phyloP scores from a whole-genome alignment of 2,113 vertebrate genomes.

The Phalacrocorax carbo region DNA sequence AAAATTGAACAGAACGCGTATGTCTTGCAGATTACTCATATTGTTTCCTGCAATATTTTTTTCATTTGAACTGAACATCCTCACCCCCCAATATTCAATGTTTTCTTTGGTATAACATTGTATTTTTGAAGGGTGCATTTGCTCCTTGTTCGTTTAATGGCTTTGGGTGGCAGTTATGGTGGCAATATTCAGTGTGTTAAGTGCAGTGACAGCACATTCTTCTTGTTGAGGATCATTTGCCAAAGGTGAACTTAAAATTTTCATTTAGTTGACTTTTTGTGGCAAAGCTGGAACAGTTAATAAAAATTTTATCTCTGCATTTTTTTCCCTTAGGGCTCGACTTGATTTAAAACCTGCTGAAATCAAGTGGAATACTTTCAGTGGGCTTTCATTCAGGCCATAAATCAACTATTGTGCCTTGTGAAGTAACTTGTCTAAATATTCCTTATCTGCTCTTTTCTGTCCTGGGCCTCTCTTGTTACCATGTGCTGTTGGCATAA shows the following conservation, averaged over 20 bases:
- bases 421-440: not conserved
- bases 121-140: not conserved
- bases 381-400: not conserved
- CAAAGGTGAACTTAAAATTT: conserved; percentile 6
- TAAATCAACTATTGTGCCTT: conserved; percentile 10
- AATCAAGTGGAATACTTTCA: not conserved
- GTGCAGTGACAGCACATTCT: not conserved
- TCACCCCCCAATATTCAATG: not conserved
- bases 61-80: not conserved
- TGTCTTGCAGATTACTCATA: not conserved
- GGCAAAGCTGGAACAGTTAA: not conserved
- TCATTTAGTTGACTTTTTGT: not conserved
- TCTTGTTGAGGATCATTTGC: not conserved
- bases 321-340: not conserved
- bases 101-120: not conserved
- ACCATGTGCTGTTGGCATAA: not conserved
- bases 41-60: not conserved
- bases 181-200: not conserved
- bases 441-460: not conserved
- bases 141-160: not conserved
- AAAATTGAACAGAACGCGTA: not conserved
- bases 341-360: conserved; percentile 51
- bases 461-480: not conserved
- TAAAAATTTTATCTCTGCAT: conserved; percentile 8
- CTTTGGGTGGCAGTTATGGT: not conserved